Base-by-base conservation (phyloP, 2,797 vertebrate species). In the Thunnus albacares region DNA sequence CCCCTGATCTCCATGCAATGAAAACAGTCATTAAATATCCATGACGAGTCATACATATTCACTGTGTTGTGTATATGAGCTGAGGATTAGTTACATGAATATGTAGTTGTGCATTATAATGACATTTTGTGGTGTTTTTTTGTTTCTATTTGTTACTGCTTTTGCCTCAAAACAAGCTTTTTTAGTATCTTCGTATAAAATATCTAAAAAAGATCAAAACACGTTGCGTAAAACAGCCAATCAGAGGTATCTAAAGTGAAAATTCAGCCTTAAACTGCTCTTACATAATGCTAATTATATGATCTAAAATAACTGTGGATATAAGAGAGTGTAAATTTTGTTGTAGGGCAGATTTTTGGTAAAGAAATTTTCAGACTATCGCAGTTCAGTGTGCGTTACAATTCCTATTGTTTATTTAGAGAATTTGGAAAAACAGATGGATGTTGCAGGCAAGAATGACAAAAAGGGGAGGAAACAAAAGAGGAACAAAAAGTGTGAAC, bases 1-100 rank as follows among this genome's bases (percentile, higher is more conserved):
- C 6, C 3, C 22, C 52, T 24, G 28, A 35, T 38, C 56, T 14
- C 52, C 4, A n/a, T 57, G 41, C 64, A 62, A 17, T 60, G 65
- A 63, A 67, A 81, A 76, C 66, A 30, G 17, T 75, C 67, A 80
- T 87, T 78, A 89, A 86, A 89, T 70, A 85, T 80, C 83, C 69
- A 77, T 68, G 64, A 77, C 30, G 58, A 64, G n/a, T 17, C 64
- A 66, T 60, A 69, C 65, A 77, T 79, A 85, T 71, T 62, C 63
- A 56, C 26, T 58, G 12, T 35, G 49, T 52, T 43, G 43, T 53
- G 3, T 24, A 33, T 64, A 47, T 64, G 38, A 75, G 8, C 2
- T 4, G 38, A 35, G 64, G 79, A 79, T 63, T 47, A 41, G 38
- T 18, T 53, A 53, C 13, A 28, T 82, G 14, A 49, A 74, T 65